Percentiles rank a stretch among this genome's conserved stretches.
Conservation (phyloP, 2,888 invertebrate species). For the Fabriciana adippe region DNA sequence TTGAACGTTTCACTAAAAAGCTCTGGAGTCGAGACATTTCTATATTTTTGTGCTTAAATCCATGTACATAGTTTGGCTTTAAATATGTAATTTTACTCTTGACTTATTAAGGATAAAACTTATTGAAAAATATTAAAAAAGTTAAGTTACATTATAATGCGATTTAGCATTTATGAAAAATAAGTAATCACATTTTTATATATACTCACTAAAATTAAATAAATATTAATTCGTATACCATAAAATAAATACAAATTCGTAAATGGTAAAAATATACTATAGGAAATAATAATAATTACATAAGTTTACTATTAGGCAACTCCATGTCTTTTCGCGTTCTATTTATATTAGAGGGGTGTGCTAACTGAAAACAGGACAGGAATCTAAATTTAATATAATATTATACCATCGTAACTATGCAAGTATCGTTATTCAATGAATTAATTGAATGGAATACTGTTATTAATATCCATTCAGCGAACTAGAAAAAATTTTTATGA, state of each 20-base stretch:
- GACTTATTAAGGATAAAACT: no score
- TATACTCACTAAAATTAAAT: no score
- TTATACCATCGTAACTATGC: constrained; percentile 39
- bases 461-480: background rate
- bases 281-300: no score
- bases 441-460: constrained; percentile 11
- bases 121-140: no score
- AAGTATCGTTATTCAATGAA: constrained; percentile 59
- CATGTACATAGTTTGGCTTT: background rate
- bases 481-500: background rate
- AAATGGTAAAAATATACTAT: no score
- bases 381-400: constrained; percentile 60
- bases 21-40: constrained; percentile 45
- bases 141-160: no score
- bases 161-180: no score
- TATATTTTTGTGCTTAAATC: background rate
- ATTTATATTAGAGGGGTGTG: constrained; percentile 53
- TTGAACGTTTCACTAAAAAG: constrained; percentile 50
- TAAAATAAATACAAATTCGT: no score
- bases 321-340: constrained; percentile 49
- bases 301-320: constrained; percentile 24
- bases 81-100: background rate
- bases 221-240: no score
- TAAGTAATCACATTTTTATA: no score
- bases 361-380: constrained; percentile 65